These are phyloP conservation scores for Incurvaria masculella DNA, from an alignment of 2,888 invertebrate genomes.

Conservation along the genomic window DNA sequence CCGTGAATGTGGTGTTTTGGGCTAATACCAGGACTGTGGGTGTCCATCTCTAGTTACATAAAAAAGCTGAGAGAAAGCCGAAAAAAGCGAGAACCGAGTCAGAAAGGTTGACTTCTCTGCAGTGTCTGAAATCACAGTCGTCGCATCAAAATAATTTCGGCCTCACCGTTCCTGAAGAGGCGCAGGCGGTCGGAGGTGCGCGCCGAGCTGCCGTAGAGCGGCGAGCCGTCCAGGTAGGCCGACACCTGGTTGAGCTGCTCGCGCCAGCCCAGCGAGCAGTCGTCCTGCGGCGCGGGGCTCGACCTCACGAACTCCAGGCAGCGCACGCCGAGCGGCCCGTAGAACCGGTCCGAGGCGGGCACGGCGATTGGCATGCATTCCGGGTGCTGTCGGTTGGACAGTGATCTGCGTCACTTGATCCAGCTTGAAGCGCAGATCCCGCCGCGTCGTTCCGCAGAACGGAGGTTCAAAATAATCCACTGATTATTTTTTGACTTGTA, in stretches of 20 bases:
- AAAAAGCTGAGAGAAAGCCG: too few species aligned
- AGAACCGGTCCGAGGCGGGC: constrained; percentile 68
- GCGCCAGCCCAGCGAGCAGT: constrained; percentile 78
- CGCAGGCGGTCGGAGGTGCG: constrained; percentile 71
- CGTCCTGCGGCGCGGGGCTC: constrained; percentile 73
- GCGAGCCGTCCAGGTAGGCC: constrained; percentile 77
- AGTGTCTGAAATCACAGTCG: too few species aligned
- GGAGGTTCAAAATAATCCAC: too few species aligned
- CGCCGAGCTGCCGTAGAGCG: constrained; percentile 76
- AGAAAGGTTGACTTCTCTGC: too few species aligned
- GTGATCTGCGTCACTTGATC: neutral
- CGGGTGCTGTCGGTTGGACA: constrained; percentile 61
- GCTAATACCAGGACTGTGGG: too few species aligned
- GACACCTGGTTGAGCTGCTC: constrained; percentile 85
- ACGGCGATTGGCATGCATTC: constrained; percentile 82
- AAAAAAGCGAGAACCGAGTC: too few species aligned
- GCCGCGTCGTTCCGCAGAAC: too few species aligned
- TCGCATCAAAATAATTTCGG: too few species aligned
- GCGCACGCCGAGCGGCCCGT: constrained; percentile 64
- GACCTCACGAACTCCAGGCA: constrained; percentile 84
- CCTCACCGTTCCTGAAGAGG: constrained; percentile 69
- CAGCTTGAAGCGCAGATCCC: too few species aligned
- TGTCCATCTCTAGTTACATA: too few species aligned
- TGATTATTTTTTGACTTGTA: too few species aligned
- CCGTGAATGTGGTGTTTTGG: too few species aligned